Conservation (phyloP, 2,888 invertebrate species). For the Aelia acuminata region DNA sequence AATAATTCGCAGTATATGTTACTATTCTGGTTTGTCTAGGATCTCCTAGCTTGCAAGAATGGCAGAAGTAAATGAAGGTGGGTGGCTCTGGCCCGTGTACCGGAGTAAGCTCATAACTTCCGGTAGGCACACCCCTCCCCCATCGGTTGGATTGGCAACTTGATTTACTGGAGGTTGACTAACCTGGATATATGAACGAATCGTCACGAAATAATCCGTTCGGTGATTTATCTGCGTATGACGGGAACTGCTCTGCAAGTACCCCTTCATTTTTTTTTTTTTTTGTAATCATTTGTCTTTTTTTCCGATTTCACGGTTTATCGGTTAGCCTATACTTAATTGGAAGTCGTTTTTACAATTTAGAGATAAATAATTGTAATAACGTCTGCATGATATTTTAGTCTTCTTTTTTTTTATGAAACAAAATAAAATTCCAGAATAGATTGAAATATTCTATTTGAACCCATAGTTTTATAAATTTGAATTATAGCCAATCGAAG, state of each 20-base stretch:
- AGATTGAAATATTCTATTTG: too few species aligned
- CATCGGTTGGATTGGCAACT: background rate
- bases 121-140: background rate
- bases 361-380: too few species aligned
- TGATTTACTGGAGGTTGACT: conserved; percentile 4
- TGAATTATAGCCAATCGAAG: too few species aligned
- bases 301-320: background rate
- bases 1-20: too few species aligned
- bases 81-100: background rate
- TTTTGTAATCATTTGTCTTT: background rate
- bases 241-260: background rate
- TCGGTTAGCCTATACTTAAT: background rate
- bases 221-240: background rate
- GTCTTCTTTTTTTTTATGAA: too few species aligned
- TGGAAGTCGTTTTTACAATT: background rate
- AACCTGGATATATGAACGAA: conserved; percentile 32
- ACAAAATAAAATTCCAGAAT: too few species aligned
- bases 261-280: background rate
- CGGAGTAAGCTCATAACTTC: too few species aligned
- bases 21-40: too few species aligned
- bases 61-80: background rate
- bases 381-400: too few species aligned
- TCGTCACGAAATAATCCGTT: conserved; percentile 5
- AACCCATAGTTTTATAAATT: too few species aligned
- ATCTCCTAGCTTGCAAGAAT: background rate